Conservation (phyloP, 1,140 invertebrate genomes). For the Drosophila kohkoa region DNA sequence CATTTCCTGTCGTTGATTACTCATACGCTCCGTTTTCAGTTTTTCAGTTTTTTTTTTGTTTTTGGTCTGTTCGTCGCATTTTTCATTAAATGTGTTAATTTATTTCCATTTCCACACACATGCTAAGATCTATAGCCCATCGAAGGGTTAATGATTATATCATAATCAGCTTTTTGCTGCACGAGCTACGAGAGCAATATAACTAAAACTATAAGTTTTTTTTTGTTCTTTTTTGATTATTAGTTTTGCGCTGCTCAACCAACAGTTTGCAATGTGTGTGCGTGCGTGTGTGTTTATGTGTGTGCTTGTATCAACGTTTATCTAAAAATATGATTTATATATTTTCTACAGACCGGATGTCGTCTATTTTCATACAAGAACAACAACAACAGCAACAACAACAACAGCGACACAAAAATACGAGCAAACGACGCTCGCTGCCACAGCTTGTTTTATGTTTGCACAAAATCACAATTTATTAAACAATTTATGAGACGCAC, state of each 20-base stretch:
- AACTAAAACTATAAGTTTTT: neutral
- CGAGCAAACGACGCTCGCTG: conserved; percentile 8
- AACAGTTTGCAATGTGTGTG: conserved; percentile 1
- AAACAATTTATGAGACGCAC: conserved; percentile 51
- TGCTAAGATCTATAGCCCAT: neutral
- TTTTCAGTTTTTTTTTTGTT: conserved; percentile 23
- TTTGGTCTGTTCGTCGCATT: conserved; percentile 52
- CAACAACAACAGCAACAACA: conserved; percentile 56
- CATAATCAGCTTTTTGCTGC: conserved; percentile 1
- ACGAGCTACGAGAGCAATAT: neutral
- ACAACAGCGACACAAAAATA: conserved; percentile 41
- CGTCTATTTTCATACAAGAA: conserved; percentile 80
- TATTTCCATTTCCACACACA: conserved; percentile 75
- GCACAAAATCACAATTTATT: conserved; percentile 51
- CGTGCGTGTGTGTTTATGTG: conserved; percentile 1
- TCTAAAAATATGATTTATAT: conserved; percentile 84
- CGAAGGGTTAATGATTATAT: conserved; percentile 9
- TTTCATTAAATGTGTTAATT: conserved; percentile 82
- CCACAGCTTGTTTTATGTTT: conserved; percentile 30
- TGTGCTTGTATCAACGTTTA: conserved; percentile 67
- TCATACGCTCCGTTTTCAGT: conserved; percentile 74
- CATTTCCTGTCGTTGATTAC: conserved; percentile 82
- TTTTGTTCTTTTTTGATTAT: neutral
- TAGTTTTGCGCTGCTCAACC: neutral
- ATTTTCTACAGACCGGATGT: conserved; percentile 80